These are phyloP conservation scores for Gallinago stenura DNA, from an alignment of 2,797 vertebrate species.

Conservation along the genomic window DNA sequence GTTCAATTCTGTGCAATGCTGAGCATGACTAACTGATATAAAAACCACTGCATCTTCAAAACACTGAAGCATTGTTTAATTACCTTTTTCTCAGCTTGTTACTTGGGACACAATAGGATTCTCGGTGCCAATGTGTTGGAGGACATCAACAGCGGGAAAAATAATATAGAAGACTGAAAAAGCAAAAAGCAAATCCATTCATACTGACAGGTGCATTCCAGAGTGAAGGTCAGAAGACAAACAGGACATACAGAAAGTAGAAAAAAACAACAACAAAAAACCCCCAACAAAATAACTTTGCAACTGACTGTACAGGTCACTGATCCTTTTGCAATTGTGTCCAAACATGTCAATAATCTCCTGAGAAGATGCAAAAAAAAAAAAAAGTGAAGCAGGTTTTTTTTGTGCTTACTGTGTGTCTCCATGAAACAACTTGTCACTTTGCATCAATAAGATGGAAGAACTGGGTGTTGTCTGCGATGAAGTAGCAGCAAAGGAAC, in stretches of 20 bases:
- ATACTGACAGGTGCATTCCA: not conserved
- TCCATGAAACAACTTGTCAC: too few relatives aligned
- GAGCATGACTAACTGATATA: not conserved
- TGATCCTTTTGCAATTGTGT: not conserved
- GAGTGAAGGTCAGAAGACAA: not conserved
- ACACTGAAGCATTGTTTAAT: not conserved
- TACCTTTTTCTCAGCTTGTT: not conserved
- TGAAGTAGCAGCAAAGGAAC: not conserved
- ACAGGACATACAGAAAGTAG: not conserved
- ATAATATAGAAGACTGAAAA: not conserved
- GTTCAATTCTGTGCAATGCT: not conserved
- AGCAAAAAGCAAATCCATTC: not conserved
- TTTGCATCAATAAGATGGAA: not conserved
- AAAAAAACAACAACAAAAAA: not conserved
- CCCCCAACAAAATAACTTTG: not conserved
- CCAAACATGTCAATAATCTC: not conserved
- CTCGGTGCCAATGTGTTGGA: not conserved
- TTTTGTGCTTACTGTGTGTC: not conserved
- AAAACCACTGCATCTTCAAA: not conserved
- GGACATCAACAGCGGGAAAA: not conserved
- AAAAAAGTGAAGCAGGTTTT: not conserved
- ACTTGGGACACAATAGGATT: not conserved
- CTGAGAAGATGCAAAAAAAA: not conserved
- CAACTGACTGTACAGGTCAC: not conserved
- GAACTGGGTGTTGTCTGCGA: not conserved